phyloP scores from a whole-genome alignment of 2,797 vertebrate species.

The Chelonia mydas region DNA sequence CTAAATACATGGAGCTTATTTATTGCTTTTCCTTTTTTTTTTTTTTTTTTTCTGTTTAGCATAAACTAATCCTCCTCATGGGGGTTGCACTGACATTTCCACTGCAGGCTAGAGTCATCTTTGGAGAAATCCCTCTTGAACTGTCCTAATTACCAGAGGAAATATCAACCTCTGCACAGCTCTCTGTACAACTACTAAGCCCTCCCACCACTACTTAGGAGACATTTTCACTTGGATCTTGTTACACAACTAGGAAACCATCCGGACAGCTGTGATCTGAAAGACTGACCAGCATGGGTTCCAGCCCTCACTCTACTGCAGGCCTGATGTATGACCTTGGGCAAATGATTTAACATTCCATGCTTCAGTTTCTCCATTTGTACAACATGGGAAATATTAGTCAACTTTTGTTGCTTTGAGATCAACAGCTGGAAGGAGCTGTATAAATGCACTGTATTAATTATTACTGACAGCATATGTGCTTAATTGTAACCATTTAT shows the following conservation, averaged over 20 bases:
- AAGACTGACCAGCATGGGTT: background rate
- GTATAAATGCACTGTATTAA: slow-evolving; percentile 29
- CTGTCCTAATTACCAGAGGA: background rate
- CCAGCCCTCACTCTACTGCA: background rate
- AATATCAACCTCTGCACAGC: background rate
- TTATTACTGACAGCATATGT: slow-evolving; percentile 40
- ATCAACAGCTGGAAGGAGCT: slow-evolving; percentile 1
- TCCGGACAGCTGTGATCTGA: background rate
- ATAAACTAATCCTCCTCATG: background rate
- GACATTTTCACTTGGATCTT: background rate
- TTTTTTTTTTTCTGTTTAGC: background rate
- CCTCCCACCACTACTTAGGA: background rate
- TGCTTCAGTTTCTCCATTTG: slow-evolving; percentile 12
- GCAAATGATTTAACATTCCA: background rate
- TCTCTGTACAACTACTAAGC: background rate
- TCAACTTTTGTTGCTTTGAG: slow-evolving; percentile 7
- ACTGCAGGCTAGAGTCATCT: background rate
- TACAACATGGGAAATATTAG: background rate
- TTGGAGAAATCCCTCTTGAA: slow-evolving; percentile 21
- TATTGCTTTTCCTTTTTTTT: too few species aligned
- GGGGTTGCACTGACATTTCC: background rate
- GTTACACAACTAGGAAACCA: background rate
- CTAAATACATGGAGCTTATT: background rate
- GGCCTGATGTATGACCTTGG: background rate
- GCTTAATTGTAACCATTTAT: slow-evolving; percentile 62